Evolutionary conservation across 2,888 invertebrate species (phyloP).

Genomic region (Drosophila cognata): DNA sequence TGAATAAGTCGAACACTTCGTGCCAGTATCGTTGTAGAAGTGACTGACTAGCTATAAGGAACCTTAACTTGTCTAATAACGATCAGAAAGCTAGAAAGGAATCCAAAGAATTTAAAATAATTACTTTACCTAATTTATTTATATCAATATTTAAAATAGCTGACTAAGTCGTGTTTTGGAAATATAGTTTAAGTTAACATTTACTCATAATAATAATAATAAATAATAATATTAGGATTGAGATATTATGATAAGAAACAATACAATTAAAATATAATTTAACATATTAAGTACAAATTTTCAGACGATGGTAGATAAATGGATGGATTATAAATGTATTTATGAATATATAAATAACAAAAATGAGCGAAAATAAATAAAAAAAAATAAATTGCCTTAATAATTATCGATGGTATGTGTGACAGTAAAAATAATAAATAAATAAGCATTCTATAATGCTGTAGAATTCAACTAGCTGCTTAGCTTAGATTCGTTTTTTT

Average conservation of each 20-base stretch:
- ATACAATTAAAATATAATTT: background rate
- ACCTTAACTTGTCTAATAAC: background rate
- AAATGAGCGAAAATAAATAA: slow-evolving; percentile 3
- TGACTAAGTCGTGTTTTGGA: background rate
- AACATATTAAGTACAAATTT: slow-evolving; percentile 14
- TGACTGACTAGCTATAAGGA: background rate
- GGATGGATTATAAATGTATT: background rate
- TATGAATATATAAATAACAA: slow-evolving; percentile 8
- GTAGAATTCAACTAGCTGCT: background rate
- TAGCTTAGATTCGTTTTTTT: background rate
- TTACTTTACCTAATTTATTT: background rate
- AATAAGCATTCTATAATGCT: background rate
- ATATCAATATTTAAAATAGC: background rate
- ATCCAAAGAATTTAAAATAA: background rate
- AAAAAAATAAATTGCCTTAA: background rate
- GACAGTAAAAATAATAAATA: slow-evolving; percentile 10
- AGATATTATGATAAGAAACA: background rate
- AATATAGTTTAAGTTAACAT: background rate
- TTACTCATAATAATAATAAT: background rate
- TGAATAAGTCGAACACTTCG: no score
- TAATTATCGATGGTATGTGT: background rate
- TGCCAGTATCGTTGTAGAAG: background rate
- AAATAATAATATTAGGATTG: background rate
- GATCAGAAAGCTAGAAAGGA: background rate
- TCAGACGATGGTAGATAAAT: background rate